Evolutionary conservation across 2,888 invertebrate species (phyloP).

Genomic region (Villa cingulata): DNA sequence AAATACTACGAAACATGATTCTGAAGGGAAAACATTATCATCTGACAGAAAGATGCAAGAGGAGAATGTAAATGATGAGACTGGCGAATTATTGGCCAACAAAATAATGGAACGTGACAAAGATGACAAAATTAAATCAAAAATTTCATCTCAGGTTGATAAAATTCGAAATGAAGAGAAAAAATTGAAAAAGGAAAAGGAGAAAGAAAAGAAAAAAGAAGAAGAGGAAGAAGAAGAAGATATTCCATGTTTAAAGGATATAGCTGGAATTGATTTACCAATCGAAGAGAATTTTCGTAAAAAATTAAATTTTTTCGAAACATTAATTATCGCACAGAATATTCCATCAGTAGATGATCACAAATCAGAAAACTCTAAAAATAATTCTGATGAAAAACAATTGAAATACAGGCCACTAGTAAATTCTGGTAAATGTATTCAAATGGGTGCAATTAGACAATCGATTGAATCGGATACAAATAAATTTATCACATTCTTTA

Average conservation of each 20-base stretch:
- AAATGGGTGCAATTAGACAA: conserved; percentile 7
- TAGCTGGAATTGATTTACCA: not conserved
- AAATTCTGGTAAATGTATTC: not conserved
- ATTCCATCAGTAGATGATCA: not conserved
- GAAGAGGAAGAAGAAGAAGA: not conserved
- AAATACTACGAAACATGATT: too few relatives aligned
- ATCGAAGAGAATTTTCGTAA: not conserved
- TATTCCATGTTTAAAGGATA: not conserved
- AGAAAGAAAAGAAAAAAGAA: not conserved
- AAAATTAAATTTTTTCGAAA: not conserved
- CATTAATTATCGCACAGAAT: not conserved
- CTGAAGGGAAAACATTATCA: too few relatives aligned
- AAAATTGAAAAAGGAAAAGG: not conserved
- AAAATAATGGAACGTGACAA: too few relatives aligned
- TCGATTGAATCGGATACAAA: conserved; percentile 4
- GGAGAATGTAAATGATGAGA: not conserved
- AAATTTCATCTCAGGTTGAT: too few relatives aligned
- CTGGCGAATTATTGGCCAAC: too few relatives aligned
- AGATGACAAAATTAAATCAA: too few relatives aligned
- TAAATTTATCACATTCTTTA: conserved; percentile 5
- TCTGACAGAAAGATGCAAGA: not conserved
- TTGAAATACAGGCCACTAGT: not conserved
- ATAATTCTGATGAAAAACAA: not conserved
- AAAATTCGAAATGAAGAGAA: not conserved
- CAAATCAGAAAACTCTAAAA: too few relatives aligned